Conservation (phyloP, 2,888 invertebrate genomes). For the Aporophyla lueneburgensis region DNA sequence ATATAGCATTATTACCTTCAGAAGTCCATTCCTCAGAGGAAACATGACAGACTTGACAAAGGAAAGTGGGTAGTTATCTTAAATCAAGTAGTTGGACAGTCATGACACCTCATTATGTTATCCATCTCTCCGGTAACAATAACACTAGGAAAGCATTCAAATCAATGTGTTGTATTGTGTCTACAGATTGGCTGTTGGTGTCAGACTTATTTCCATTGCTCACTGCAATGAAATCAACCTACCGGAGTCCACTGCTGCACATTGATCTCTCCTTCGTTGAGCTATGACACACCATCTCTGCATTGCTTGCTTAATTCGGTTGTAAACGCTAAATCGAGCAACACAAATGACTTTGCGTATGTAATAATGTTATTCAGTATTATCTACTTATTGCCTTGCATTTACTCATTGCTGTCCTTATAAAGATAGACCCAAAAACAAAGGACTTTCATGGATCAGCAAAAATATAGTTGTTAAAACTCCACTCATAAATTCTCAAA, state of each 20-base stretch:
- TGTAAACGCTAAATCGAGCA: background rate
- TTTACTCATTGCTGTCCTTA: background rate
- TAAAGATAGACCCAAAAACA: background rate
- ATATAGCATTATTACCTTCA: slow-evolving; percentile 16
- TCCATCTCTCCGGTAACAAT: slow-evolving; percentile 3
- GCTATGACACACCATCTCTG: too few species aligned
- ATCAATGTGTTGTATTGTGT: slow-evolving; percentile 3
- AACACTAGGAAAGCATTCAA: slow-evolving; percentile 3
- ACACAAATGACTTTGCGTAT: too few species aligned
- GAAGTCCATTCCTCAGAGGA: slow-evolving; percentile 4
- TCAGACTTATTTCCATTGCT: background rate
- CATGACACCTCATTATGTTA: slow-evolving; percentile 40
- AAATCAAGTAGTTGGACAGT: slow-evolving; percentile 20
- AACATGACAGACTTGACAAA: slow-evolving; percentile 7
- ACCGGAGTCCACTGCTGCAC: background rate
- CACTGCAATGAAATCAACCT: background rate
- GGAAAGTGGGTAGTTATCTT: slow-evolving; percentile 33
- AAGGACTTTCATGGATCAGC: background rate
- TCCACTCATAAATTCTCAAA: background rate
- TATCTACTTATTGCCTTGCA: background rate
- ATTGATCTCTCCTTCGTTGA: background rate
- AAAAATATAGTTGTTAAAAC: too few species aligned
- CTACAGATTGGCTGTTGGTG: background rate
- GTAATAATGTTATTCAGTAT: background rate
- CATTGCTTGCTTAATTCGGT: background rate